These are phyloP conservation scores for Pogoniulus pusillus DNA, from an alignment of 2,797 vertebrate genomes.

Conservation along the genomic window DNA sequence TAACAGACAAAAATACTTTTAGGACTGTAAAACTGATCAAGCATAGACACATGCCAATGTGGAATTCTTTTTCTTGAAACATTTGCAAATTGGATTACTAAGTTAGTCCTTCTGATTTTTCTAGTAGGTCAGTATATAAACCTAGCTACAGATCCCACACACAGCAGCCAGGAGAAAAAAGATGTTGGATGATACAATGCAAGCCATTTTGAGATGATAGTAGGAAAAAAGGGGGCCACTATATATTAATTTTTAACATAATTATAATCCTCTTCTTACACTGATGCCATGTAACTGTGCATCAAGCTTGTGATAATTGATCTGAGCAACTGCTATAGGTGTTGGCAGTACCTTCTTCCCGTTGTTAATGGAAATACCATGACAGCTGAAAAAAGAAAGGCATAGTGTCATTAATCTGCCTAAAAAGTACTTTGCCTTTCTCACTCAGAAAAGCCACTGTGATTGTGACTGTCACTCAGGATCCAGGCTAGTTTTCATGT, in stretches of 20 bases:
- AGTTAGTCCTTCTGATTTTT: background rate
- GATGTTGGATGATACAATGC: background rate
- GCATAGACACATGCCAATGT: accelerated
- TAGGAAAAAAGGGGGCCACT: background rate
- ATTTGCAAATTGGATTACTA: background rate
- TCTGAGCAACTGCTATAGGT: background rate
- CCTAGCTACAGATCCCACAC: accelerated
- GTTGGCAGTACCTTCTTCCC: background rate
- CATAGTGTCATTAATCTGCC: background rate
- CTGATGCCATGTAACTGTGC: background rate
- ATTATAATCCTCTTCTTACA: background rate
- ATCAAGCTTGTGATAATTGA: background rate
- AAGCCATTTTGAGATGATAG: background rate
- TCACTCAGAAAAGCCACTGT: background rate
- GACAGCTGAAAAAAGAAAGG: background rate
- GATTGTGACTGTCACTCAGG: background rate
- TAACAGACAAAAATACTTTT: background rate
- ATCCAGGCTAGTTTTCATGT: background rate
- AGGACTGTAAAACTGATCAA: background rate
- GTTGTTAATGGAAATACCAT: constrained; percentile 10
- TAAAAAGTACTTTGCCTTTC: background rate
- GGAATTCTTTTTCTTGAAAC: background rate
- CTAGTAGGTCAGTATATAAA: background rate
- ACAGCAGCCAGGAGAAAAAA: background rate
- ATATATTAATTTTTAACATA: background rate